phyloP scores from a whole-genome alignment of 1,140 invertebrate genomes.

The Pseudomyrmex dendroicus region DNA sequence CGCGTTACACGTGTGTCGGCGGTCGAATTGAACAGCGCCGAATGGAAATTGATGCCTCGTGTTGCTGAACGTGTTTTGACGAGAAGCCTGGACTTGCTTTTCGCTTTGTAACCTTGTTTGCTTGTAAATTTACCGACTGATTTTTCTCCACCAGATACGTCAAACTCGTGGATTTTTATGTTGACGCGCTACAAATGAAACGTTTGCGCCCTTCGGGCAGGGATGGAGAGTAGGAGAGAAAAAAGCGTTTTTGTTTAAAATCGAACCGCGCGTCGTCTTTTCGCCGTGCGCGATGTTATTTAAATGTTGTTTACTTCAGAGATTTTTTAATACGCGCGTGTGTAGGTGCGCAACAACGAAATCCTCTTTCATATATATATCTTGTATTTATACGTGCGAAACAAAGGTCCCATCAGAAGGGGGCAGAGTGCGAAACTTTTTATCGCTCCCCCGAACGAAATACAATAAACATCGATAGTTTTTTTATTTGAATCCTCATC shows the following conservation, averaged over 20 bases:
- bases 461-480: neutral
- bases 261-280: conserved; percentile 23
- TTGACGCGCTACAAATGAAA: conserved; percentile 36
- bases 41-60: conserved; percentile 56
- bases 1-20: neutral
- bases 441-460: no score
- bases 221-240: no score
- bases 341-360: neutral
- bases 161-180: conserved; percentile 66
- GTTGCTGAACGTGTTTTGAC: conserved; percentile 62
- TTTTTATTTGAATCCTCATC: conserved; percentile 28
- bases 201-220: conserved; percentile 24
- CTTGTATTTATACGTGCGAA: neutral
- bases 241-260: conserved; percentile 23
- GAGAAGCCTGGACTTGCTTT: conserved; percentile 46
- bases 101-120: conserved; percentile 42
- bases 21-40: conserved; percentile 36
- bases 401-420: neutral
- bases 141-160: conserved; percentile 64
- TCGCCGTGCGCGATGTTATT: conserved; percentile 30
- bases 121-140: conserved; percentile 65
- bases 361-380: neutral
- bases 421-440: neutral
- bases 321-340: no score
- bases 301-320: conserved; percentile 28